Percentiles rank a stretch among this genome's conserved stretches.
Evolutionary conservation across 2,113 vertebrate genomes (phyloP).

Genomic region (Alouatta palliata): DNA sequence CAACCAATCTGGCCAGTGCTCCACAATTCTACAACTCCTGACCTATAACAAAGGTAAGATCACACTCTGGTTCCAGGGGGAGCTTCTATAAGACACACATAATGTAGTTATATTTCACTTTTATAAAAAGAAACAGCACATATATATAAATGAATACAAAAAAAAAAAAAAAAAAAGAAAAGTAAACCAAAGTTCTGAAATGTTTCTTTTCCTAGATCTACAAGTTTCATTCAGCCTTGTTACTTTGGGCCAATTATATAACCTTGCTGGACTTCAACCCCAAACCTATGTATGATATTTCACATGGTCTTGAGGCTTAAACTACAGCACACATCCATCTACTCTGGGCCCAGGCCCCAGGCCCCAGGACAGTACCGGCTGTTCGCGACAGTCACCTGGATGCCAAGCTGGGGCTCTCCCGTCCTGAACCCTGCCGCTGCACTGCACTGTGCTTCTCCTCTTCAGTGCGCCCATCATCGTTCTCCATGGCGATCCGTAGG

Average conservation of each 20-base stretch:
- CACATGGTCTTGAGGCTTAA: background rate
- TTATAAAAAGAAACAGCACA: background rate
- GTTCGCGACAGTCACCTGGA: slow-evolving; percentile 67
- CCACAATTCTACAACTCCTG: background rate
- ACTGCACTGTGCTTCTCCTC: slow-evolving; percentile 94
- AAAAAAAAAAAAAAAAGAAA: background rate
- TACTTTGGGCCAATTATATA: background rate
- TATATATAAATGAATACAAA: background rate
- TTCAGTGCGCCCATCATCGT: slow-evolving; percentile 91
- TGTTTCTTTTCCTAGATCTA: background rate
- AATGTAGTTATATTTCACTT: background rate
- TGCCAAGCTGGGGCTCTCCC: slow-evolving; percentile 82
- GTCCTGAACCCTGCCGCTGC: slow-evolving; percentile 83
- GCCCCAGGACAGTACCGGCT: background rate
- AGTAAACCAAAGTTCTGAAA: background rate
- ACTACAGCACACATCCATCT: background rate
- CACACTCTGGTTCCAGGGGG: background rate
- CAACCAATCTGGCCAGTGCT: background rate
- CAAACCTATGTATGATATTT: background rate
- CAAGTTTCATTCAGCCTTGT: background rate
- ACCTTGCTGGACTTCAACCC: background rate
- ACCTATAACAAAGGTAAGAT: background rate
- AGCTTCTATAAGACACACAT: background rate
- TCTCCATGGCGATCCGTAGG: slow-evolving; percentile 89
- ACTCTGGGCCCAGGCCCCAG: background rate